These are phyloP conservation scores for Exocentrus adspersus DNA, from an alignment of 2,888 invertebrate genomes.

Conservation along the genomic window DNA sequence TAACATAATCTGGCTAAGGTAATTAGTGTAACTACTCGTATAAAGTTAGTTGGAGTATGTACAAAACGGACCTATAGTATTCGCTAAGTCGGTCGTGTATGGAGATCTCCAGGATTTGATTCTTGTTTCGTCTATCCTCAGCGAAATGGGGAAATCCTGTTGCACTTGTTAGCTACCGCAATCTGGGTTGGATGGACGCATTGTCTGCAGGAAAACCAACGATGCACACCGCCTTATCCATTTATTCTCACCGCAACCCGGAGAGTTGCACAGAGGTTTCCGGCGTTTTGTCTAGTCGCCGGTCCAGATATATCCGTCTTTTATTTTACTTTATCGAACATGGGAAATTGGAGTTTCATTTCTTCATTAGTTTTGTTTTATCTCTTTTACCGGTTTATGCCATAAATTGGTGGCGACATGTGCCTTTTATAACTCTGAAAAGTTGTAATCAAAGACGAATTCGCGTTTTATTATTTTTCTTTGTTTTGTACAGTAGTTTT, in stretches of 20 bases:
- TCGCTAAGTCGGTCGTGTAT: too few relatives aligned
- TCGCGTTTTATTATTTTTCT: too few relatives aligned
- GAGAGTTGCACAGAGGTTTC: conserved; percentile 2
- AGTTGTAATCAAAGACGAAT: too few relatives aligned
- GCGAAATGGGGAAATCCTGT: conserved; percentile 3
- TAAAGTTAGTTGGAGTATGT: too few relatives aligned
- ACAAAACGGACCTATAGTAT: too few relatives aligned
- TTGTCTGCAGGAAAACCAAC: conserved; percentile 1
- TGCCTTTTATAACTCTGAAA: too few relatives aligned
- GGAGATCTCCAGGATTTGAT: too few relatives aligned
- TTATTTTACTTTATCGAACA: background rate
- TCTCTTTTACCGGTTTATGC: background rate
- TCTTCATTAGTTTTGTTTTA: background rate
- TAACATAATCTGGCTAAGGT: too few relatives aligned
- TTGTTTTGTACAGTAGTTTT: too few relatives aligned
- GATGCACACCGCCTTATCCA: background rate
- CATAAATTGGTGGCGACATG: background rate
- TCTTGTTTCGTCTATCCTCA: background rate
- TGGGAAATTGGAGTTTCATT: background rate
- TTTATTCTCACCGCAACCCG: background rate
- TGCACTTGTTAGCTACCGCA: background rate
- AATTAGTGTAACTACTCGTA: too few relatives aligned
- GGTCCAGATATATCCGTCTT: background rate
- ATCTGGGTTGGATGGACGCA: background rate
- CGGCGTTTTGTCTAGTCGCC: background rate